A percentile compares a stretch with the other conserved stretches of the same genome.
phyloP scores from a whole-genome alignment of 2,888 invertebrate genomes.

The Lamellibrachia columna region DNA sequence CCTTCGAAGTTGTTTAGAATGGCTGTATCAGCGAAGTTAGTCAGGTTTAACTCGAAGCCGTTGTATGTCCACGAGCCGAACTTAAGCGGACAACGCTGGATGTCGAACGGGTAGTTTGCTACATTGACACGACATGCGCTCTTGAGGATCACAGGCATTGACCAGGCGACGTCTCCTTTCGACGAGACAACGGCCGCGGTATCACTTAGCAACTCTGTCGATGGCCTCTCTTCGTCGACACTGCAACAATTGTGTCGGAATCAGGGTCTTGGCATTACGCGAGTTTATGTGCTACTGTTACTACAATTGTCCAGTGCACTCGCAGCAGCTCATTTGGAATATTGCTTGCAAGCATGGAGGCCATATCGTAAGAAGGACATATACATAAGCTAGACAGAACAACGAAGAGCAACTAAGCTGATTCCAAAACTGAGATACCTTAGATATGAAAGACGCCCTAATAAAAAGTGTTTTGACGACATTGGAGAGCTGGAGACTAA shows the following conservation, averaged over 20 bases:
- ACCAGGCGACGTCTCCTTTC: slow-evolving; percentile 41
- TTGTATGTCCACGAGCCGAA: slow-evolving; percentile 76
- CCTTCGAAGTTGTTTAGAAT: slow-evolving; percentile 37
- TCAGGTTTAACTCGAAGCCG: slow-evolving; percentile 67
- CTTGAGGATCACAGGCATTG: slow-evolving; percentile 43
- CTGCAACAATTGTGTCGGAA: slow-evolving; percentile 25
- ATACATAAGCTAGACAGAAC: neutral
- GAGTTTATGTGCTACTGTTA: neutral
- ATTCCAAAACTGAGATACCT: no score
- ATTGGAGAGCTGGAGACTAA: neutral
- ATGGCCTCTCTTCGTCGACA: slow-evolving; percentile 43
- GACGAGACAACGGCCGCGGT: slow-evolving; percentile 41
- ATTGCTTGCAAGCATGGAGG: no score
- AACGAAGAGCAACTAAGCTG: neutral
- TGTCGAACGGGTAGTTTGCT: slow-evolving; percentile 75
- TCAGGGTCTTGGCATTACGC: neutral
- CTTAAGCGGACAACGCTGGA: slow-evolving; percentile 97
- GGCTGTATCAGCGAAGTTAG: slow-evolving; percentile 38
- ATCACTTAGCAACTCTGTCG: slow-evolving; percentile 40
- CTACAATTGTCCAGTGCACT: neutral
- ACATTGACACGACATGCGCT: slow-evolving; percentile 43
- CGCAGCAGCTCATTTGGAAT: no score
- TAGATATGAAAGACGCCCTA: neutral
- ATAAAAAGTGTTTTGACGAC: no score
- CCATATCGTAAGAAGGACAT: no score